Evolutionary conservation across 2,797 vertebrate species (phyloP).

Genomic region (Malurus splendens): DNA sequence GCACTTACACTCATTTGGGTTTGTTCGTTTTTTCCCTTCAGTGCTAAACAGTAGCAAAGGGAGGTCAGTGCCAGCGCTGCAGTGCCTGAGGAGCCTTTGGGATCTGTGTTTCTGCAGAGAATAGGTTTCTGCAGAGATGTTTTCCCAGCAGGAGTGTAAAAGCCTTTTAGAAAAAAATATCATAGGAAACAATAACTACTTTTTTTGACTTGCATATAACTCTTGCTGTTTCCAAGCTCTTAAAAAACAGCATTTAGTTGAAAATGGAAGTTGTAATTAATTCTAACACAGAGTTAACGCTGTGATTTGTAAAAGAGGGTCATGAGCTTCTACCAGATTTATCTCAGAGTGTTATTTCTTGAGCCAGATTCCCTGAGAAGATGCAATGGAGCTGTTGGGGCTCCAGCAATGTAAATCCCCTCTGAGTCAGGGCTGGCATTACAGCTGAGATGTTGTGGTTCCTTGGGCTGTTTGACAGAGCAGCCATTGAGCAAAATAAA

Average conservation of each 20-base stretch:
- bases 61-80: neutral
- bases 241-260: neutral
- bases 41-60: neutral
- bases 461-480: neutral
- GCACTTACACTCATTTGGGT: accelerated
- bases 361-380: neutral
- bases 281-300: neutral
- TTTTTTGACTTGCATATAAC: neutral
- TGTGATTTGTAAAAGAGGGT: neutral
- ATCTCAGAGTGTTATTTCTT: neutral
- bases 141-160: conserved; percentile 14
- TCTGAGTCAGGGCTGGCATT: neutral
- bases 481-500: neutral
- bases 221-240: neutral
- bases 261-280: neutral
- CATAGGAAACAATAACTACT: neutral
- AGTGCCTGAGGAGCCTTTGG: no score
- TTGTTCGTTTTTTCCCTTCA: no score
- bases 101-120: neutral
- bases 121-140: neutral
- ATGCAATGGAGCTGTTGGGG: neutral
- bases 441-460: neutral
- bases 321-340: neutral
- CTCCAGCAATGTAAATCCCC: neutral
- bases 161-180: neutral